phyloP scores from a whole-genome alignment of 2,888 invertebrate genomes.

The Carterocephalus palaemon region DNA sequence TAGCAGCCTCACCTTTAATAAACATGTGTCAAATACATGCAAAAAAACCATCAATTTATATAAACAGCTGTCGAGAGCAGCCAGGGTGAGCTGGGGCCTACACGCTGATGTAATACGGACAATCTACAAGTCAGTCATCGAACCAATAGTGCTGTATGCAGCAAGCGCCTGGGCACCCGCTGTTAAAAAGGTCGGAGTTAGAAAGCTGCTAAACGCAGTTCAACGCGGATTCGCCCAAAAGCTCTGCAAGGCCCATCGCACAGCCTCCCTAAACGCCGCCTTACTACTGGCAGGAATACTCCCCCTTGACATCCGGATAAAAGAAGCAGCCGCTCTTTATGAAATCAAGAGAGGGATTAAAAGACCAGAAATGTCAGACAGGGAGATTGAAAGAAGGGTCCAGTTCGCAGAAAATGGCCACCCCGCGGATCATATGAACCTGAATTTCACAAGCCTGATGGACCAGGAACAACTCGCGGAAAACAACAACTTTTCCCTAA shows the following conservation, averaged over 20 bases:
- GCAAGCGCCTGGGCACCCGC: not conserved
- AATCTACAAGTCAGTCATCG: too few relatives aligned
- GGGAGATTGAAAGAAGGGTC: not conserved
- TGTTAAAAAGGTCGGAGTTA: not conserved
- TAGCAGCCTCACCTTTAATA: too few relatives aligned
- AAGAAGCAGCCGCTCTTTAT: too few relatives aligned
- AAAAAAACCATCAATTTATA: too few relatives aligned
- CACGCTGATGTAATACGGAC: too few relatives aligned
- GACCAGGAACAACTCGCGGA: constrained; percentile 3
- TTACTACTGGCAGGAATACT: not conserved
- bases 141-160: constrained; percentile 1
- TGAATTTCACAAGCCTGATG: constrained; percentile 12
- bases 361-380: not conserved
- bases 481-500: not conserved
- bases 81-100: constrained; percentile 17
- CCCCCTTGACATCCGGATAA: not conserved
- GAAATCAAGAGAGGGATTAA: not conserved
- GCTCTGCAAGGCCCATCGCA: constrained; percentile 11
- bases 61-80: too few relatives aligned
- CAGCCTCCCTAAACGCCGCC: constrained; percentile 24
- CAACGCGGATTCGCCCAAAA: constrained; percentile 26
- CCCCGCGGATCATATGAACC: constrained; percentile 14
- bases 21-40: too few relatives aligned
- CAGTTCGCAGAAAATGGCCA: constrained; percentile 13
- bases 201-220: constrained; percentile 12